These are phyloP conservation scores for Oreochromis aureus DNA, from an alignment of 2,113 vertebrate genomes.

Conservation along the genomic window DNA sequence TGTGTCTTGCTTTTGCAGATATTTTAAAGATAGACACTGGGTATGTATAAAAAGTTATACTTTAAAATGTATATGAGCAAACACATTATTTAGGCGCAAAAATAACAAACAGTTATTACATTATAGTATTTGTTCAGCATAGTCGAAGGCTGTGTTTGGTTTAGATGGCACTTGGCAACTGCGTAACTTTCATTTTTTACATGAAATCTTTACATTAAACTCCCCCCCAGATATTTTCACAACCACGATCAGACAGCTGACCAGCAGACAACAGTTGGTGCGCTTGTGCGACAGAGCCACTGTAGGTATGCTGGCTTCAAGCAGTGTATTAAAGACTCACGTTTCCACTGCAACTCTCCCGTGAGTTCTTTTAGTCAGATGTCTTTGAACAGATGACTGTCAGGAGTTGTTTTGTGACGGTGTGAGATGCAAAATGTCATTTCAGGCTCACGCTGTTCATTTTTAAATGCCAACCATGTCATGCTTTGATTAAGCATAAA, in stretches of 20 bases:
- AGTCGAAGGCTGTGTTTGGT: conserved; percentile 23
- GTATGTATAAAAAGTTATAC: not conserved
- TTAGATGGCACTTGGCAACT: not conserved
- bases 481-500: not conserved
- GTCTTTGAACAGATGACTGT: not conserved
- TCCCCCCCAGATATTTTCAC: conserved; percentile 37
- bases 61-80: not conserved
- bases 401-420: not conserved
- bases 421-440: not conserved
- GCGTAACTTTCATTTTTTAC: conserved; percentile 48
- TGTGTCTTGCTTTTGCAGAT: not conserved
- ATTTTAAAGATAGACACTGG: not conserved
- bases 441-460: not conserved
- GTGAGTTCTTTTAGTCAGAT: not conserved
- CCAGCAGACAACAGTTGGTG: not conserved
- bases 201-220: not conserved
- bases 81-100: not conserved
- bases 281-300: not conserved
- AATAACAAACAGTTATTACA: not conserved
- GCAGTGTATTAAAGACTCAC: not conserved
- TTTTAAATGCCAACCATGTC: not conserved
- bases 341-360: not conserved
- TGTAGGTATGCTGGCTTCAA: not conserved
- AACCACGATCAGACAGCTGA: conserved; percentile 30
- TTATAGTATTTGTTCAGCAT: not conserved